Percentiles rank a stretch among this genome's conserved stretches.
Evolutionary conservation across 1,140 invertebrate species (phyloP).

Genomic region (Mycetomoellerius zeteki): DNA sequence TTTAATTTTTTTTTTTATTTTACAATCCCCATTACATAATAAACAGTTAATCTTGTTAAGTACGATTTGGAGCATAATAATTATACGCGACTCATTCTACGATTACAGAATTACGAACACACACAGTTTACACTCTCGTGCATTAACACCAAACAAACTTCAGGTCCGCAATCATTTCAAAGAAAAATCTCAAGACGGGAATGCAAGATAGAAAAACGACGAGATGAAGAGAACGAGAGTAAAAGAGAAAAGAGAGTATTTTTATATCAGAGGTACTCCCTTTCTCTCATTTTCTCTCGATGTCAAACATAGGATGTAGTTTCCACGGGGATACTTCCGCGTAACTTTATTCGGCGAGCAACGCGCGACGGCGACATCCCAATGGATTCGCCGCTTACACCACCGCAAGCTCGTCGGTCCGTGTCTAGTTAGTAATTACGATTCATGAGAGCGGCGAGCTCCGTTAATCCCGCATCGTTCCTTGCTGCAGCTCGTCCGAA

Average conservation of each 20-base stretch:
- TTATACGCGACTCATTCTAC: background rate
- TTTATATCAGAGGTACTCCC: background rate
- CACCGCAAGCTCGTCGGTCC: constrained; percentile 37
- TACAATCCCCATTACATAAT: background rate
- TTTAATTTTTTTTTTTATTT: background rate
- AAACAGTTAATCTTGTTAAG: background rate
- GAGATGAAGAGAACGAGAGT: background rate
- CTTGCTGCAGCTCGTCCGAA: constrained; percentile 36
- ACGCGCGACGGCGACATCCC: constrained; percentile 16
- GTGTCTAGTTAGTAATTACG: constrained; percentile 72
- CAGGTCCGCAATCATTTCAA: background rate
- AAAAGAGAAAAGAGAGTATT: no score
- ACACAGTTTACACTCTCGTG: background rate
- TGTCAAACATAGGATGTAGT: background rate
- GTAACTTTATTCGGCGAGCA: constrained; percentile 57
- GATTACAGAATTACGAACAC: background rate
- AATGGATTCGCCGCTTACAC: constrained; percentile 29
- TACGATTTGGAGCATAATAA: background rate
- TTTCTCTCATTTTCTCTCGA: background rate
- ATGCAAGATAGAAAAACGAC: background rate
- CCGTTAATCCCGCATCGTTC: constrained; percentile 49
- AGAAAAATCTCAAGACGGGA: constrained; percentile 14
- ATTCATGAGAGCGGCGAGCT: constrained; percentile 63
- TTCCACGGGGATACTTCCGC: constrained; percentile 36
- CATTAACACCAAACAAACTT: background rate